Evolutionary conservation across 2,113 vertebrate species (phyloP).

Genomic region (Myanophis thanlyinensis): DNA sequence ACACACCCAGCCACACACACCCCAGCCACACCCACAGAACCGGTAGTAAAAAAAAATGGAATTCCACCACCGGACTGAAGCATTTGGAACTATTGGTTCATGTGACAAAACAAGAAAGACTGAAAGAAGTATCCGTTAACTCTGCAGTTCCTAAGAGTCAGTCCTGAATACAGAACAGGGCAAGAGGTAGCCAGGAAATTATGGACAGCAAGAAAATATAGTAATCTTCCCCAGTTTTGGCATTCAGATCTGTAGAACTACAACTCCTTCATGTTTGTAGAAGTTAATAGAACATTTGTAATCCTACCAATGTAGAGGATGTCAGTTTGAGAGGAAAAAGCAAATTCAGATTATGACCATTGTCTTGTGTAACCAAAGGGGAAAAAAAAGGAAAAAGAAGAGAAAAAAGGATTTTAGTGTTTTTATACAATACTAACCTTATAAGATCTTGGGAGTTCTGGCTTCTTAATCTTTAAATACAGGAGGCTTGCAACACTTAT

Average conservation of each 20-base stretch:
- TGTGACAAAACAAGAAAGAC: not conserved
- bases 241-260: not conserved
- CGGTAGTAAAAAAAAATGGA: no score
- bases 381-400: not conserved
- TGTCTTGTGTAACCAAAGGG: not conserved
- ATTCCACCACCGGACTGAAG: no score
- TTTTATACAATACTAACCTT: constrained; percentile 66
- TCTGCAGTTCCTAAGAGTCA: not conserved
- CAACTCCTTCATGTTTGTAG: not conserved
- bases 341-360: not conserved
- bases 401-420: not conserved
- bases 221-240: not conserved
- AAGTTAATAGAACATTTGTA: not conserved
- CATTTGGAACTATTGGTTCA: not conserved
- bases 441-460: constrained; percentile 78
- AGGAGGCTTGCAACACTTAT: constrained; percentile 81
- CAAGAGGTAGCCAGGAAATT: not conserved
- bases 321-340: not conserved
- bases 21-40: no score
- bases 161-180: not conserved
- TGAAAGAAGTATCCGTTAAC: not conserved
- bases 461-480: constrained; percentile 85
- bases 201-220: not conserved
- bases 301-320: not conserved
- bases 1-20: no score